Base-by-base conservation (phyloP, 2,113 vertebrate species). In the Ptilonorhynchus violaceus region DNA sequence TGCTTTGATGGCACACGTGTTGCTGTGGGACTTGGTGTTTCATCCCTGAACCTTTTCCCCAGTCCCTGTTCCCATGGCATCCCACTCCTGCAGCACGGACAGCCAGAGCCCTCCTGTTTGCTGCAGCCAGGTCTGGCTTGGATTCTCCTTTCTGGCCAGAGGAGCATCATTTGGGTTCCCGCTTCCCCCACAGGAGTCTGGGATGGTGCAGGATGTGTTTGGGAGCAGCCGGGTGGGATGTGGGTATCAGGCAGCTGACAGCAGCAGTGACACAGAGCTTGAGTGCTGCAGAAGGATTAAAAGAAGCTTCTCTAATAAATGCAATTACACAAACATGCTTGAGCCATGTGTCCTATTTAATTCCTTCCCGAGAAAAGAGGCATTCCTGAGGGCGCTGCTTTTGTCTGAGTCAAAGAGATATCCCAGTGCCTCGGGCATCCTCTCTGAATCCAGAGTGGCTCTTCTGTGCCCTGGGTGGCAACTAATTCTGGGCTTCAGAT, bases 301-400 rank as follows among this genome's bases (percentile, higher is more conserved):
- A 90, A 83, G 82, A 11, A 92, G 82, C 90, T 92, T 52, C 95
- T 97, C 79, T 84, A 86, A 92, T 74, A 92, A 88, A 86, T 90
- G 68, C 82, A 93, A 64, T 94, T 84, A 80, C 24, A 78, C 82
- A 86, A 86, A 90, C 75, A 33, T 50, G 46, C 82, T 79, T 7
- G 50, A 90, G 93, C 89, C 67, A 0, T 94, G 90, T 85, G 88
- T 85, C 88, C 95, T 74, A 3, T 88, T 95, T 88, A 88, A 96
- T 88, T 93, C 82, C 60, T 88, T 19, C 93, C 90, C 79, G 47
- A 46, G 85, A 67, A 85, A 89, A 85, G 73, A 78, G 68, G 72
- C 39, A 59, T 91, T 96, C 92, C 93, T 93, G 79, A 8, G 79
- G 92, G 95, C 35, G 16, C 85, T 77, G 82, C 96, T 85, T 88